phyloP scores from a whole-genome alignment of 2,888 invertebrate genomes.

The Ceraclea dissimilis region DNA sequence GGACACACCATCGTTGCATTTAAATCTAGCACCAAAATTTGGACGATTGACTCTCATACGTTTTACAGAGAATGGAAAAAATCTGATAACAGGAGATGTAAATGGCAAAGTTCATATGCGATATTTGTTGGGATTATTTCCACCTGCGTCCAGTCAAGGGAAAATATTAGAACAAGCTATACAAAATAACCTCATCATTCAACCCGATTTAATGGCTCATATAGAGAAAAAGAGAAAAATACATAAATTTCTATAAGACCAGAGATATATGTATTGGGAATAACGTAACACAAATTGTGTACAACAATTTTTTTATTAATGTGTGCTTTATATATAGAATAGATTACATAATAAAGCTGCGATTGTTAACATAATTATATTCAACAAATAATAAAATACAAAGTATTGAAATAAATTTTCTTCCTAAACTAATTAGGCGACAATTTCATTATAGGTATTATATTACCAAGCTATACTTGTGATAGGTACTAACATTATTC shows the following conservation, averaged over 20 bases:
- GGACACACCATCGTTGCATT: conserved; percentile 58
- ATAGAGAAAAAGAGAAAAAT: not conserved
- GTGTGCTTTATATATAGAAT: too few relatives aligned
- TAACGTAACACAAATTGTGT: too few relatives aligned
- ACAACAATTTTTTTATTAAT: conserved; percentile 56
- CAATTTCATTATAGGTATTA: too few relatives aligned
- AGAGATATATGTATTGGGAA: not conserved
- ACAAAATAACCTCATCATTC: conserved; percentile 53
- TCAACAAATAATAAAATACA: too few relatives aligned
- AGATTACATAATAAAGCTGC: too few relatives aligned
- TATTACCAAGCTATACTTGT: too few relatives aligned
- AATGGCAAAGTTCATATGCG: conserved; percentile 60
- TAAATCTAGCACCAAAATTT: conserved; percentile 39
- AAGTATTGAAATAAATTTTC: too few relatives aligned
- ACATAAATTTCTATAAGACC: not conserved
- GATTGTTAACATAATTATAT: conserved; percentile 61
- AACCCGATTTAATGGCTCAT: conserved; percentile 46
- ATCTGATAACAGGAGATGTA: conserved; percentile 61
- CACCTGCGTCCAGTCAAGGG: conserved; percentile 52
- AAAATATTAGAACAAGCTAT: conserved; percentile 57
- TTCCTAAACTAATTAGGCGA: too few relatives aligned
- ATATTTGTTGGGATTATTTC: conserved; percentile 63
- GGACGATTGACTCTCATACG: conserved; percentile 47
- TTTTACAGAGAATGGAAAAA: conserved; percentile 61
- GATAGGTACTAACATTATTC: too few relatives aligned